phyloP scores from a whole-genome alignment of 2,797 vertebrate species.

The Cyprinella venusta region DNA sequence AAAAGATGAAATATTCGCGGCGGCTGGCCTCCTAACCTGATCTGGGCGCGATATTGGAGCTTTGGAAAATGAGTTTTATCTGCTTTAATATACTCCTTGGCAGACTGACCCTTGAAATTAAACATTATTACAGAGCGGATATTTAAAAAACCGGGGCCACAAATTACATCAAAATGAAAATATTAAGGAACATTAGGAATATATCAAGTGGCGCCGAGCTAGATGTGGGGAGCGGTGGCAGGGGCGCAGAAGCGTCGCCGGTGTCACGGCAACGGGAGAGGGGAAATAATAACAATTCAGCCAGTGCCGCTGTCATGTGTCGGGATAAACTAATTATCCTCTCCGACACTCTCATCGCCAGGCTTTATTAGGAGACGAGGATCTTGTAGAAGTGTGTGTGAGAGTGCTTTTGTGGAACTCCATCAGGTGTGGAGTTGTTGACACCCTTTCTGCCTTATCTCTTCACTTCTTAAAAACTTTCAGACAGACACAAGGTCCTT shows the following conservation, averaged over 20 bases:
- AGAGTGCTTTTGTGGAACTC: slow-evolving; percentile 40
- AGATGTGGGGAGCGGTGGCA: slow-evolving; percentile 62
- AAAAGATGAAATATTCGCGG: slow-evolving; percentile 99
- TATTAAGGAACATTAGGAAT: slow-evolving; percentile 99
- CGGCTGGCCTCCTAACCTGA: slow-evolving; percentile 99
- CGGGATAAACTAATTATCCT: slow-evolving; percentile 92
- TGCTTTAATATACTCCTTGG: slow-evolving; percentile 99
- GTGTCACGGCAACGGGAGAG: slow-evolving; percentile 81
- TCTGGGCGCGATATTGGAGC: slow-evolving; percentile 99
- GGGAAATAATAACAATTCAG: slow-evolving; percentile 92
- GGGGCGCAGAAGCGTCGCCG: slow-evolving; percentile 71
- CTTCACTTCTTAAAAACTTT: slow-evolving; percentile 57
- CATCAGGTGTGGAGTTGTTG: slow-evolving; percentile 56
- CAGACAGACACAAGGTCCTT: slow-evolving; percentile 39
- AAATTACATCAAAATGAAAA: slow-evolving; percentile 99
- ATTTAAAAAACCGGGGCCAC: slow-evolving; percentile 99
- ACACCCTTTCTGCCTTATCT: slow-evolving; percentile 59
- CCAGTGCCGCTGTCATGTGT: slow-evolving; percentile 89
- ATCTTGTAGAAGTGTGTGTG: slow-evolving; percentile 47
- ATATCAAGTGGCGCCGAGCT: slow-evolving; percentile 91
- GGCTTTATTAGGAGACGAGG: slow-evolving; percentile 80
- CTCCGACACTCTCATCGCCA: slow-evolving; percentile 80
- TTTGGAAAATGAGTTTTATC: slow-evolving; percentile 99
- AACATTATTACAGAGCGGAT: slow-evolving; percentile 99
- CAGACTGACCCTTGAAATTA: slow-evolving; percentile 99